Evolutionary conservation across 2,888 invertebrate genomes (phyloP).

Genomic region (Orthosia gracilis): DNA sequence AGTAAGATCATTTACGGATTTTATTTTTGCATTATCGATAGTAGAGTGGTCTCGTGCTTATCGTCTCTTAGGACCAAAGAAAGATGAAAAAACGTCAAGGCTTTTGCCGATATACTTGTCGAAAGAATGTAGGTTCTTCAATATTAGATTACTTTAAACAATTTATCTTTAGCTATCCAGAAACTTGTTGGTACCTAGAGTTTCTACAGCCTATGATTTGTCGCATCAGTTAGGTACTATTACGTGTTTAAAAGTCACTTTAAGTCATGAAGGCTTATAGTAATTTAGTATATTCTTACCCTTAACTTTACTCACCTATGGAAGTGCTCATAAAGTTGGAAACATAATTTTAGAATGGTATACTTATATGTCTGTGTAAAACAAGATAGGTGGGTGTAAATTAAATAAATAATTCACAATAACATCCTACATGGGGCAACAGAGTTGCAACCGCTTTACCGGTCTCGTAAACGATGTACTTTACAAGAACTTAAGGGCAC

Average conservation of each 20-base stretch:
- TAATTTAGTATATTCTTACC: too few species aligned
- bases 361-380: slow-evolving; percentile 31
- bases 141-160: not conserved
- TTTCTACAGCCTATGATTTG: not conserved
- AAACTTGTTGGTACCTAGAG: not conserved
- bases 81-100: not conserved
- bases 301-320: not conserved
- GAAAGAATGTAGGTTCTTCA: not conserved
- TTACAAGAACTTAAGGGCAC: slow-evolving; percentile 62
- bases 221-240: not conserved
- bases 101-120: not conserved
- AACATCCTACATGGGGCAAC: slow-evolving; percentile 46
- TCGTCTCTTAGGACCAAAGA: slow-evolving; percentile 6
- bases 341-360: slow-evolving; percentile 35
- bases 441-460: slow-evolving; percentile 59
- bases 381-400: slow-evolving; percentile 23
- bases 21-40: slow-evolving; percentile 19
- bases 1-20: slow-evolving; percentile 17
- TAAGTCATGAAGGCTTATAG: too few species aligned
- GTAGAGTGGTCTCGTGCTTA: slow-evolving; percentile 4
- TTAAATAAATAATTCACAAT: slow-evolving; percentile 56
- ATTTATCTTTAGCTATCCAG: not conserved
- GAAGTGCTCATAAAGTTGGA: slow-evolving; percentile 6
- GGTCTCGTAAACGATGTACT: slow-evolving; percentile 55
- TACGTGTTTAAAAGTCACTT: not conserved